Evolutionary conservation across 2,113 vertebrate genomes (phyloP).

Genomic region (Narcine bancroftii): DNA sequence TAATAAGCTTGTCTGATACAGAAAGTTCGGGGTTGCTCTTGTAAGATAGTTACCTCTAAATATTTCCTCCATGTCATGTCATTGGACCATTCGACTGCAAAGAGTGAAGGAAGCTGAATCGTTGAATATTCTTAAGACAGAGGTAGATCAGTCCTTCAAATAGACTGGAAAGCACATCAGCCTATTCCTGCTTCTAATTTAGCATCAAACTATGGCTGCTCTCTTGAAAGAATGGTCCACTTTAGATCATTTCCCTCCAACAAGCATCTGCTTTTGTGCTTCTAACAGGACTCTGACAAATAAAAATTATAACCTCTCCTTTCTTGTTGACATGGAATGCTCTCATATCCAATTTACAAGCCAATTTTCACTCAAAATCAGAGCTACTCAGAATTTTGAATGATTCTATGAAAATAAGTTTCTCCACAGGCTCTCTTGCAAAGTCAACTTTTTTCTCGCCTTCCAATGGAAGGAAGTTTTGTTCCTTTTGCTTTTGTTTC

Average conservation of each 20-base stretch:
- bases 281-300: neutral
- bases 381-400: neutral
- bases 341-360: neutral
- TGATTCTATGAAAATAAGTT: conserved; percentile 42
- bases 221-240: neutral
- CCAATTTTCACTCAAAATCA: neutral
- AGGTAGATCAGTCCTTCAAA: too few relatives aligned
- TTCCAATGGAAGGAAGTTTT: too few relatives aligned
- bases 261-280: neutral
- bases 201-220: neutral
- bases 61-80: too few relatives aligned
- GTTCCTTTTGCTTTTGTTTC: neutral
- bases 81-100: too few relatives aligned
- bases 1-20: neutral
- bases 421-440: conserved; percentile 44
- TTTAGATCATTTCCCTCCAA: neutral
- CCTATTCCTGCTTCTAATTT: too few relatives aligned
- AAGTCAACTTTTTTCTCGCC: conserved; percentile 50
- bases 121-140: too few relatives aligned
- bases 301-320: neutral
- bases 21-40: neutral
- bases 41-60: too few relatives aligned
- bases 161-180: too few relatives aligned
- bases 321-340: neutral
- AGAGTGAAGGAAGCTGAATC: too few relatives aligned